Evolutionary conservation across 1,140 invertebrate species (phyloP).

Genomic region (Drosophila lacteicornis): DNA sequence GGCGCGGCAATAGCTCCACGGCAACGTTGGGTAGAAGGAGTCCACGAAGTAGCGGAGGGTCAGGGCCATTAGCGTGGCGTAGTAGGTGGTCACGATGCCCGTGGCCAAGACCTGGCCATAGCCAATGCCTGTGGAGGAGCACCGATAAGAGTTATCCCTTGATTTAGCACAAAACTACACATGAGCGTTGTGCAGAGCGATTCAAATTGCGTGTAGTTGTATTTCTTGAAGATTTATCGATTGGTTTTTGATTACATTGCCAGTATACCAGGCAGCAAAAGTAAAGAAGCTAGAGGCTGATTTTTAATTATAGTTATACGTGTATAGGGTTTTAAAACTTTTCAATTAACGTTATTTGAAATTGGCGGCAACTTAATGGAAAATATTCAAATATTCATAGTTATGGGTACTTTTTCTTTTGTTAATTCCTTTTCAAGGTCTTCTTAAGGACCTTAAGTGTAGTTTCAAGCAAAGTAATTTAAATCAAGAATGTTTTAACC

Average conservation of each 20-base stretch:
- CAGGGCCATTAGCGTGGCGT: conserved; percentile 91
- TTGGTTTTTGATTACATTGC: neutral
- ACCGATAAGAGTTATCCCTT: conserved; percentile 13
- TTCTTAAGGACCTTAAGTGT: too few species aligned
- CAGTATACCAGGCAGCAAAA: neutral
- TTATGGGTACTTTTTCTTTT: too few species aligned
- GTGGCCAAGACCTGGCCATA: conserved; percentile 91
- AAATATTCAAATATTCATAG: too few species aligned
- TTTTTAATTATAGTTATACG: too few species aligned
- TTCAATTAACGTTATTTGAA: too few species aligned
- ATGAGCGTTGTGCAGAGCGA: too few species aligned
- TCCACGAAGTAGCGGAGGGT: conserved; percentile 90
- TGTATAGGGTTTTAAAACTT: too few species aligned
- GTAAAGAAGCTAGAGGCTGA: neutral
- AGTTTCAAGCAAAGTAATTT: too few species aligned
- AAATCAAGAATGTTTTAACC: too few species aligned
- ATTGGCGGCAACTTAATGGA: too few species aligned
- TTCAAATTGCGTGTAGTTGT: neutral
- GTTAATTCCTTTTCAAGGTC: too few species aligned
- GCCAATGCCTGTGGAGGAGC: conserved; percentile 88
- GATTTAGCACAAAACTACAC: conserved; percentile 4
- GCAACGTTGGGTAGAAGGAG: conserved; percentile 87
- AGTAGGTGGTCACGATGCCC: conserved; percentile 90
- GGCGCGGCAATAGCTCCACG: conserved; percentile 87
- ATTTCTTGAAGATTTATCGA: neutral